These are phyloP conservation scores for Ageneiosus marmoratus DNA, from an alignment of 2,113 vertebrate species.

Conservation along the genomic window DNA sequence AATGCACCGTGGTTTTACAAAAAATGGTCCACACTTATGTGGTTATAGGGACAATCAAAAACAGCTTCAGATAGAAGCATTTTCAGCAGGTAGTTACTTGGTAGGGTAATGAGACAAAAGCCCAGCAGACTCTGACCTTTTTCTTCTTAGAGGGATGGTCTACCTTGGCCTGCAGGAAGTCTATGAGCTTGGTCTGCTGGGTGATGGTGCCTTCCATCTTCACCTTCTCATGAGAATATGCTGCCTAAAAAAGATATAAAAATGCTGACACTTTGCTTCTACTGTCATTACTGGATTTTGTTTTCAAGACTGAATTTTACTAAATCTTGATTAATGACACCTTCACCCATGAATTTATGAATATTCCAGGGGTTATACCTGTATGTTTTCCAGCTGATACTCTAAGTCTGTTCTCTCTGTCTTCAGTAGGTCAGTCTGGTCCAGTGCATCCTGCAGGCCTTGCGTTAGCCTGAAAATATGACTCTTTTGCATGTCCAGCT, in stretches of 20 bases:
- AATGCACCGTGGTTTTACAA: slow-evolving; percentile 16
- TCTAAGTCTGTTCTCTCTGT: slow-evolving; percentile 95
- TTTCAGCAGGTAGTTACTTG: slow-evolving; percentile 52
- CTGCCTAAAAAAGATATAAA: slow-evolving; percentile 78
- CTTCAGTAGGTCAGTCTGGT: slow-evolving; percentile 94
- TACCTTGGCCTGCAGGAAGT: slow-evolving; percentile 97
- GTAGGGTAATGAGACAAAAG: slow-evolving; percentile 46
- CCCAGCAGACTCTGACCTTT: slow-evolving; percentile 81
- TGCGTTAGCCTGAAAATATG: slow-evolving; percentile 97
- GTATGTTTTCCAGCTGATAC: slow-evolving; percentile 97
- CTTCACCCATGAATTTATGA: neutral
- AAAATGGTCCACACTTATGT: slow-evolving; percentile 19
- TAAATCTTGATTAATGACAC: neutral
- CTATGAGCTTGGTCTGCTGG: slow-evolving; percentile 98
- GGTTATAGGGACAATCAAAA: slow-evolving; percentile 37
- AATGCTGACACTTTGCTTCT: neutral
- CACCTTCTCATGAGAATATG: slow-evolving; percentile 98
- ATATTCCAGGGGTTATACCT: slow-evolving; percentile 73
- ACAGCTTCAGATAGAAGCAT: slow-evolving; percentile 27
- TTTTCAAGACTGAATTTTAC: neutral
- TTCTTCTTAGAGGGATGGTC: slow-evolving; percentile 98
- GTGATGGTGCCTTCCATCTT: slow-evolving; percentile 99
- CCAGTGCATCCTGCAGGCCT: slow-evolving; percentile 95
- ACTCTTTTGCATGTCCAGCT: slow-evolving; percentile 95
- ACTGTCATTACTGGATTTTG: neutral